Conservation (phyloP, 1,140 invertebrate genomes). For the Brachionus koreanus region DNA sequence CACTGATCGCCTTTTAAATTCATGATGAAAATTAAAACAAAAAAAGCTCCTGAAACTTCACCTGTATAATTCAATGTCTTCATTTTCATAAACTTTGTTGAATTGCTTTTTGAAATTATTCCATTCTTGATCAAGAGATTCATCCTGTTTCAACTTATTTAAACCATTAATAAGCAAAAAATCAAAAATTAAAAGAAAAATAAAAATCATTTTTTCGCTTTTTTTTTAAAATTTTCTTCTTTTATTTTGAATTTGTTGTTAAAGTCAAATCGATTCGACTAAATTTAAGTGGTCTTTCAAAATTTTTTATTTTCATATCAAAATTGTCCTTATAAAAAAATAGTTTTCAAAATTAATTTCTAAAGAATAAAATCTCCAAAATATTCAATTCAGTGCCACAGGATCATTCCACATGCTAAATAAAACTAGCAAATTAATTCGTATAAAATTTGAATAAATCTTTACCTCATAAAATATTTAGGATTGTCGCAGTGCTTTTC, state of each 20-base stretch:
- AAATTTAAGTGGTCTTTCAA: too few relatives aligned
- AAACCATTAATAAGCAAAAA: neutral
- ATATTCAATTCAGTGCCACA: neutral
- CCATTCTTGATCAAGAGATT: neutral
- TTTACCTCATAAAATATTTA: neutral
- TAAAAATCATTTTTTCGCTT: neutral
- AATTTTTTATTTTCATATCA: too few relatives aligned
- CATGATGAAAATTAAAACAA: neutral
- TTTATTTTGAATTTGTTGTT: too few relatives aligned
- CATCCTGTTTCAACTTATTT: neutral
- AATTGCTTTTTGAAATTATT: neutral
- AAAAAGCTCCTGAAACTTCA: neutral
- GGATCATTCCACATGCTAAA: neutral
- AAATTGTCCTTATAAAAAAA: too few relatives aligned
- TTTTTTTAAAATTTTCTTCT: too few relatives aligned
- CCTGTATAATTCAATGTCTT: neutral
- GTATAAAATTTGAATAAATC: neutral
- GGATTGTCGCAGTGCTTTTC: neutral
- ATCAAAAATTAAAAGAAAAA: neutral
- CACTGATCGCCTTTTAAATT: neutral
- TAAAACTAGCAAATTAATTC: neutral
- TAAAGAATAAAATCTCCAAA: too few relatives aligned
- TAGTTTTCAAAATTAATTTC: too few relatives aligned
- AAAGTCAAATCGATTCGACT: too few relatives aligned
- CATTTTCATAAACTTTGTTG: neutral